A percentile compares a stretch with the other conserved stretches of the same genome.
phyloP scores from a whole-genome alignment of 2,888 invertebrate species.

The Tillus elongatus region DNA sequence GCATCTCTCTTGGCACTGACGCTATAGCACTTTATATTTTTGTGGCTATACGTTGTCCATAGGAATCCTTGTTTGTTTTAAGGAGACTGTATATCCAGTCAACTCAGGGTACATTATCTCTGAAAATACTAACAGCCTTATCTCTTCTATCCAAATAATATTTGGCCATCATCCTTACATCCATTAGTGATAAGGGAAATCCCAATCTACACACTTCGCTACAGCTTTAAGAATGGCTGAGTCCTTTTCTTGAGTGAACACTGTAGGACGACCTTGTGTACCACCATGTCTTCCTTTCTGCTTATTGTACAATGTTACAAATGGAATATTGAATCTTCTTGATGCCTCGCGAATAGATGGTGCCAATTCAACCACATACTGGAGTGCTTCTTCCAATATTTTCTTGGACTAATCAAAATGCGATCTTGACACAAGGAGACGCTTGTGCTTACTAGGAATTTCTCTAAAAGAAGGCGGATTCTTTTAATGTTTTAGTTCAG shows the following conservation, averaged over 20 bases:
- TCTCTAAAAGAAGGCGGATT: too few species aligned
- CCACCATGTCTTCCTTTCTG: conserved; percentile 8
- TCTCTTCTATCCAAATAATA: too few species aligned
- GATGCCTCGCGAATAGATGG: conserved; percentile 8
- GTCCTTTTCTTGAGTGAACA: conserved; percentile 10
- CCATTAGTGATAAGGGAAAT: conserved; percentile 5
- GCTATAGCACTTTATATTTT: too few species aligned
- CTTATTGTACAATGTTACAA: conserved; percentile 11
- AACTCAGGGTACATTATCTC: too few species aligned
- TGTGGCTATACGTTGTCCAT: too few species aligned
- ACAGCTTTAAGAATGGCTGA: conserved; percentile 9
- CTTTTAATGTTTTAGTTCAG: too few species aligned
- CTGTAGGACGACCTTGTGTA: conserved; percentile 11
- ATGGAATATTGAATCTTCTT: conserved; percentile 9
- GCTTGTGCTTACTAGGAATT: conserved; percentile 8
- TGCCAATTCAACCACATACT: conserved; percentile 4
- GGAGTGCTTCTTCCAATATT: conserved; percentile 8
- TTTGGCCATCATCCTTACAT: not conserved
- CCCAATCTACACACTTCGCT: conserved; percentile 11
- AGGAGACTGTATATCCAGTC: too few species aligned
- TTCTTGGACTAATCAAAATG: conserved; percentile 1
- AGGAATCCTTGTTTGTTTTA: too few species aligned
- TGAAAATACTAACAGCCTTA: too few species aligned
- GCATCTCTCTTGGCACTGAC: too few species aligned
- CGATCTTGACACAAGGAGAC: conserved; percentile 4